Conservation (phyloP, 2,797 vertebrate genomes). For the Psittacula echo region DNA sequence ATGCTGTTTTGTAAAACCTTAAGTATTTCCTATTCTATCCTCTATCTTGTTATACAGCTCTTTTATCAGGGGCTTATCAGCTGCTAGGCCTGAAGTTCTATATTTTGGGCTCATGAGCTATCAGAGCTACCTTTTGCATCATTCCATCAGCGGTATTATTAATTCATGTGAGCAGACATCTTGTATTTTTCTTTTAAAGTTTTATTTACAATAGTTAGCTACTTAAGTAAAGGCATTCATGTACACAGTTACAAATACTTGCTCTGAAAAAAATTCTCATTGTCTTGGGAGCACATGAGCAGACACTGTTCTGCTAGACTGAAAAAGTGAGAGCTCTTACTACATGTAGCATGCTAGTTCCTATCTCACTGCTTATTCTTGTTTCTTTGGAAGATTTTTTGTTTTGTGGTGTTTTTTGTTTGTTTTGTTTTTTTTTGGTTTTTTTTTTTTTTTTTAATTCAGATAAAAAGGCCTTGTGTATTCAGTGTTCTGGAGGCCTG, state of each 20-base stretch:
- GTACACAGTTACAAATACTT: background rate
- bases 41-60: background rate
- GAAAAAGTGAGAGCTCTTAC: background rate
- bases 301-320: background rate
- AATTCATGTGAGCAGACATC: background rate
- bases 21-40: background rate
- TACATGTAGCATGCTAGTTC: background rate
- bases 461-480: background rate
- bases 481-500: background rate
- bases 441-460: background rate
- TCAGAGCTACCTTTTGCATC: background rate
- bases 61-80: background rate
- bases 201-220: background rate
- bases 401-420: too few species aligned
- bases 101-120: background rate
- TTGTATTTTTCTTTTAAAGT: background rate
- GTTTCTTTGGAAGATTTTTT: background rate
- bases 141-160: background rate
- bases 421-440: too few species aligned
- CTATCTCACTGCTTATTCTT: background rate
- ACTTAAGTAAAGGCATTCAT: background rate
- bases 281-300: rapidly evolving
- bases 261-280: background rate
- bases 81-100: background rate
- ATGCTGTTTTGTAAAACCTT: background rate